Conservation (phyloP, 2,113 vertebrate species). For the Melanotaenia duboulayi region DNA sequence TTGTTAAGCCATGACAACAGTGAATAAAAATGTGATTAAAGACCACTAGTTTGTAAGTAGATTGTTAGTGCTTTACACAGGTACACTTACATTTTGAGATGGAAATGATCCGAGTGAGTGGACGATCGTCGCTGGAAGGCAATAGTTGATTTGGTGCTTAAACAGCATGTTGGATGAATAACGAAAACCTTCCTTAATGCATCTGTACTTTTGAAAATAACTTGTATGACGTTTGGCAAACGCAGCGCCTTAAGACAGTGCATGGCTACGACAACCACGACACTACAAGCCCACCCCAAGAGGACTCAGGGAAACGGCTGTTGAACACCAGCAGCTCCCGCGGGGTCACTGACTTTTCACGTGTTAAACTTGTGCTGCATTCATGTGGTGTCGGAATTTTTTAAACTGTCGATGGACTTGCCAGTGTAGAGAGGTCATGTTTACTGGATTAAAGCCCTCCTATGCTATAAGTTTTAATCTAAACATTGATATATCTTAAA, state of each 20-base stretch:
- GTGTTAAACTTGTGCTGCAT: slow-evolving; percentile 31
- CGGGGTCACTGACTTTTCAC: slow-evolving; percentile 22
- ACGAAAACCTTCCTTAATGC: slow-evolving; percentile 29
- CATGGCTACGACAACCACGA: slow-evolving; percentile 49
- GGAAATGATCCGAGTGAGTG: slow-evolving; percentile 24
- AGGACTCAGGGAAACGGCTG: neutral
- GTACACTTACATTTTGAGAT: slow-evolving; percentile 53
- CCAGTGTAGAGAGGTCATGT: neutral
- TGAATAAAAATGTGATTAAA: neutral
- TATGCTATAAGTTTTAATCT: too few species aligned
- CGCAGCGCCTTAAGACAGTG: slow-evolving; percentile 56
- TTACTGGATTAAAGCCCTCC: too few species aligned
- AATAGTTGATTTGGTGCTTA: slow-evolving; percentile 9
- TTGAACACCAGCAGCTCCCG: neutral
- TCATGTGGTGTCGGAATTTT: slow-evolving; percentile 24
- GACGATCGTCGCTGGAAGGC: slow-evolving; percentile 8
- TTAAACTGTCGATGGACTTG: neutral
- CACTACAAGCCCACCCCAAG: neutral
- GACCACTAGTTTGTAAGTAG: neutral
- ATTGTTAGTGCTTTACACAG: too few species aligned
- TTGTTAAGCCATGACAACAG: too few species aligned
- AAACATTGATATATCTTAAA: too few species aligned
- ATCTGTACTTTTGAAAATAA: slow-evolving; percentile 44
- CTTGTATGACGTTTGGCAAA: slow-evolving; percentile 26
- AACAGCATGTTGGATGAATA: slow-evolving; percentile 32